Percentiles rank a stretch among this genome's conserved stretches.
phyloP scores from a whole-genome alignment of 2,888 invertebrate genomes.

The Lampropteryx suffumata region DNA sequence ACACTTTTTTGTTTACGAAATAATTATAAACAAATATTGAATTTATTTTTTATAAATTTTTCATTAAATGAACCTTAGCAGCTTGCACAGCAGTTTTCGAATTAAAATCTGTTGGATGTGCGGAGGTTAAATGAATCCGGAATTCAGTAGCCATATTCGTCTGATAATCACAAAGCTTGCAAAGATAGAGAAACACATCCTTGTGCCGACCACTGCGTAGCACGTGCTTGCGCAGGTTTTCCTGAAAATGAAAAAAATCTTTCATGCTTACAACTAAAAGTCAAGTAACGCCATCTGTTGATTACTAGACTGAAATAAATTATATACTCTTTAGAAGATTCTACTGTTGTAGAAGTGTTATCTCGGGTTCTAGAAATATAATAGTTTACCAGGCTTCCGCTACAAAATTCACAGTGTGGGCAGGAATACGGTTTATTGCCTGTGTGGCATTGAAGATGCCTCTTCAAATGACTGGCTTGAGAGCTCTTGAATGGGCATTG shows the following conservation, averaged over 20 bases:
- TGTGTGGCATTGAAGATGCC: constrained; percentile 91
- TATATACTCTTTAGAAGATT: no score
- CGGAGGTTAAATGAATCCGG: constrained; percentile 83
- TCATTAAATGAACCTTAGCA: constrained; percentile 60
- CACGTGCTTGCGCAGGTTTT: constrained; percentile 94
- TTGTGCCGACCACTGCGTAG: constrained; percentile 90
- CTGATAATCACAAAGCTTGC: constrained; percentile 84
- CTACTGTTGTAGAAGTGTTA: no score
- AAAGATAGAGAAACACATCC: constrained; percentile 90
- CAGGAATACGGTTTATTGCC: constrained; percentile 93
- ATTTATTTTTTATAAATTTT: background rate
- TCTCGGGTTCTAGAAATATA: no score
- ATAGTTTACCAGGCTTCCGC: constrained; percentile 83
- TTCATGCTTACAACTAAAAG: background rate
- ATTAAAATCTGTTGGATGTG: constrained; percentile 81
- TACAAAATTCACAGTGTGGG: constrained; percentile 90
- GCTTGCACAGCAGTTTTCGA: constrained; percentile 73
- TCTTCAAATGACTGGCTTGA: constrained; percentile 86
- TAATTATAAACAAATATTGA: no score
- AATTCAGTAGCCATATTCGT: constrained; percentile 87
- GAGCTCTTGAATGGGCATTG: constrained; percentile 88
- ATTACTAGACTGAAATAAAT: background rate
- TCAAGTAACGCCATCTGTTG: constrained; percentile 22
- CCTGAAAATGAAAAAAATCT: constrained; percentile 72
- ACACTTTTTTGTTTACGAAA: no score